Percentiles rank a stretch among this genome's conserved stretches.
Evolutionary conservation across 1,140 invertebrate genomes (phyloP).

Genomic region (Asbolus verrucosus): DNA sequence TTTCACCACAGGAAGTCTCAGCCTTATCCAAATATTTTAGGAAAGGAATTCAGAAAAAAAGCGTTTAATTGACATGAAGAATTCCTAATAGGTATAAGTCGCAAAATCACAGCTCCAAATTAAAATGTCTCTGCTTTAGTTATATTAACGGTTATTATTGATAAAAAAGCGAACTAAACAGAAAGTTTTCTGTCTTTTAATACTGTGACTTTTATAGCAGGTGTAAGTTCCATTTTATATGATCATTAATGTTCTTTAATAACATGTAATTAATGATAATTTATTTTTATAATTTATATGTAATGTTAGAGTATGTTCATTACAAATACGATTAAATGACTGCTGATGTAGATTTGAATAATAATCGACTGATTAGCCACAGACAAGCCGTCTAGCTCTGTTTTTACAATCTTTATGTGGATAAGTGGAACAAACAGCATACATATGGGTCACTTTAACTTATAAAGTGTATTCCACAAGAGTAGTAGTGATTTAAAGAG

Average conservation of each 20-base stretch:
- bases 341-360: constrained; percentile 29
- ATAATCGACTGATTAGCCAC: constrained; percentile 25
- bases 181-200: constrained; percentile 14
- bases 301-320: constrained; percentile 23
- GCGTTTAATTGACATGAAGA: constrained; percentile 33
- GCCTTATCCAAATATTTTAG: constrained; percentile 22
- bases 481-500: constrained; percentile 8
- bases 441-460: constrained; percentile 15
- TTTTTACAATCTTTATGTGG: constrained; percentile 22
- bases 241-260: constrained; percentile 13
- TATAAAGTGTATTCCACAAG: not conserved
- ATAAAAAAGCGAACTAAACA: constrained; percentile 11
- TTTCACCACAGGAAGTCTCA: constrained; percentile 23
- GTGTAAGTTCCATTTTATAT: constrained; percentile 30
- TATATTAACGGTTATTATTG: constrained; percentile 11
- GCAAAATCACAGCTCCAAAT: constrained; percentile 8
- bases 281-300: no score
- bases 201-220: constrained; percentile 1
- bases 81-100: constrained; percentile 21
- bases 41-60: constrained; percentile 8
- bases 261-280: constrained; percentile 13
- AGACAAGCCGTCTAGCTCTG: constrained; percentile 29
- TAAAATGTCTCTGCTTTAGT: constrained; percentile 20
- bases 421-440: constrained; percentile 19
- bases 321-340: constrained; percentile 19